Evolutionary conservation across 2,888 invertebrate species (phyloP).

Genomic region (Spicauda simplicius): DNA sequence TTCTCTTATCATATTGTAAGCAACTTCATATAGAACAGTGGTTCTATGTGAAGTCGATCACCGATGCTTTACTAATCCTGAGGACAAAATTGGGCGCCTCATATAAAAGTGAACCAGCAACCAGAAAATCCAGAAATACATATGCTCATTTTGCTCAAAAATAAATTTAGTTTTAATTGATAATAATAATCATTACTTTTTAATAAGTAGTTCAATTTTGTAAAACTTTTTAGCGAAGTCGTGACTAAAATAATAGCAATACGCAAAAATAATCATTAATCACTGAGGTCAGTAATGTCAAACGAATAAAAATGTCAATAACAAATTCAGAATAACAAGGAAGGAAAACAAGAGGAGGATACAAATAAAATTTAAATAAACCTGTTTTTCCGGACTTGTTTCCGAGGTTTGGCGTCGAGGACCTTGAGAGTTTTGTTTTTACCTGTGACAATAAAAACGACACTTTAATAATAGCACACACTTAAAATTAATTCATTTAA

Average conservation of each 20-base stretch:
- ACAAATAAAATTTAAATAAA: constrained; percentile 4
- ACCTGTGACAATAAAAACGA: constrained; percentile 11
- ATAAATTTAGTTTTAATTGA: too few species aligned
- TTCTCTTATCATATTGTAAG: too few species aligned
- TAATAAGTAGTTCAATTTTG: background rate
- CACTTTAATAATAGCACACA: background rate
- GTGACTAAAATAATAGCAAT: too few species aligned
- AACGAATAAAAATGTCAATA: constrained; percentile 4
- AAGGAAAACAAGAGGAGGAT: constrained; percentile 6
- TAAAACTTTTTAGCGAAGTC: too few species aligned
- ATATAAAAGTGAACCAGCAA: too few species aligned
- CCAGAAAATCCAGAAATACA: too few species aligned
- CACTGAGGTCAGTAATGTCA: background rate
- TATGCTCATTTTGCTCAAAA: too few species aligned
- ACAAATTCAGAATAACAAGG: constrained; percentile 6
- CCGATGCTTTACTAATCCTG: too few species aligned
- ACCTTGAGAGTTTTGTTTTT: background rate
- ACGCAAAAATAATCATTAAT: background rate
- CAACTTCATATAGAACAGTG: too few species aligned
- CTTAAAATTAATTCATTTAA: background rate
- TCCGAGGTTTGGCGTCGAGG: background rate
- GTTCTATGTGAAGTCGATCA: too few species aligned
- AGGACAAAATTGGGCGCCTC: too few species aligned
- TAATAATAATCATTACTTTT: too few species aligned
- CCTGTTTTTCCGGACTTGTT: constrained; percentile 13